These are phyloP conservation scores for Drosophila flavopinicola DNA, from an alignment of 2,888 invertebrate genomes.

Conservation along the genomic window DNA sequence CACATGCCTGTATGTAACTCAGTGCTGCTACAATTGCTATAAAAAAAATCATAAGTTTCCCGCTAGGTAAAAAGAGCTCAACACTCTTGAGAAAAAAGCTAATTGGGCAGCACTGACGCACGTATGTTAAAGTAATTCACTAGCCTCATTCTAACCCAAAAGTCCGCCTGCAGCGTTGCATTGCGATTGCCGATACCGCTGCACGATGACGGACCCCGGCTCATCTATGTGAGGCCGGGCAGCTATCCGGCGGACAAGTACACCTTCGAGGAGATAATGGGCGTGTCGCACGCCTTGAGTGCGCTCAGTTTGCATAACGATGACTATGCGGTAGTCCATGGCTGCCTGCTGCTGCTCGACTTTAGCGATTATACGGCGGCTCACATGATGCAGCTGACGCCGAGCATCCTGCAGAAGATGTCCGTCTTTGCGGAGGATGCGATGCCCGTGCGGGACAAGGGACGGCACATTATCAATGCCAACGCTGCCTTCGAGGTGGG, in stretches of 20 bases:
- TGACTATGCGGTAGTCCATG: constrained; percentile 86
- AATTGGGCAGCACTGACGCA: no score
- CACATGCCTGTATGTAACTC: no score
- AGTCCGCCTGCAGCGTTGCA: constrained; percentile 34
- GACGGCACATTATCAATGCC: constrained; percentile 86
- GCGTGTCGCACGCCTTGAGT: constrained; percentile 86
- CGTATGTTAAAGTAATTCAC: no score
- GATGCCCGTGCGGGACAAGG: constrained; percentile 87
- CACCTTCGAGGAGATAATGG: constrained; percentile 85
- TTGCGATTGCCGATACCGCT: constrained; percentile 65
- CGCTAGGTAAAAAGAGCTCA: no score
- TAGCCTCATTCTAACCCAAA: no score
- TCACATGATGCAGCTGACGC: constrained; percentile 86
- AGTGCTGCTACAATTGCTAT: no score
- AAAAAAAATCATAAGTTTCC: no score
- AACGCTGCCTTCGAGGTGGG: constrained; percentile 86
- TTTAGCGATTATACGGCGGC: constrained; percentile 85
- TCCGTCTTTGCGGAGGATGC: constrained; percentile 86
- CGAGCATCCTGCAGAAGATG: constrained; percentile 86
- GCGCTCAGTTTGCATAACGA: constrained; percentile 86
- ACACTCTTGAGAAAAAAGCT: not conserved
- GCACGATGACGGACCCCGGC: constrained; percentile 85
- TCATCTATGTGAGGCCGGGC: constrained; percentile 85
- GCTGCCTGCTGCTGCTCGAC: constrained; percentile 86
- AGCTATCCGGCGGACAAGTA: constrained; percentile 84